Evolutionary conservation across 1,140 invertebrate genomes (phyloP).

Genomic region (Sarcophaga peregrina): DNA sequence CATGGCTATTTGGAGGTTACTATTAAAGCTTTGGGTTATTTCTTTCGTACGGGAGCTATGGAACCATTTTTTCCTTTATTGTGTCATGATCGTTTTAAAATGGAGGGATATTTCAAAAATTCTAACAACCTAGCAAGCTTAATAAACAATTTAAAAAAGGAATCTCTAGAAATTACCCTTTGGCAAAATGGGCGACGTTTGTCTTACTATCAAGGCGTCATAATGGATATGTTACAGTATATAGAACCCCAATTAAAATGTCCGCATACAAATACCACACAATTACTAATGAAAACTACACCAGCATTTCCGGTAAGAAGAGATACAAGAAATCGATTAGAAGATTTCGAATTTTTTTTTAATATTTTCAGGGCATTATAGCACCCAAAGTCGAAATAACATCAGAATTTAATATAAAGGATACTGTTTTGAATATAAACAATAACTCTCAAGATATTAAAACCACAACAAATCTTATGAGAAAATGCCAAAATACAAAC

Average conservation of each 20-base stretch:
- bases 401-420: conserved; percentile 50
- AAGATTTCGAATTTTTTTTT: background rate
- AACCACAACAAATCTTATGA: background rate
- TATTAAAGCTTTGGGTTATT: conserved; percentile 62
- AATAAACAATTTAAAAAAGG: conserved; percentile 52
- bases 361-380: conserved; percentile 52
- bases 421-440: conserved; percentile 43
- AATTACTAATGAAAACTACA: conserved; percentile 62
- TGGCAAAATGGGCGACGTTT: conserved; percentile 63
- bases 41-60: conserved; percentile 62
- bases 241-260: conserved; percentile 54
- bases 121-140: conserved; percentile 52
- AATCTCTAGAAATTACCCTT: conserved; percentile 59
- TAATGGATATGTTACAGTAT: conserved; percentile 56
- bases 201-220: conserved; percentile 56
- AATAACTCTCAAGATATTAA: conserved; percentile 8
- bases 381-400: conserved; percentile 61
- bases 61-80: conserved; percentile 62
- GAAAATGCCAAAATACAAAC: background rate
- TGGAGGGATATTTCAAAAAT: conserved; percentile 62
- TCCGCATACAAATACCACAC: conserved; percentile 54
- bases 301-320: conserved; percentile 54
- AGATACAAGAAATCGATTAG: background rate
- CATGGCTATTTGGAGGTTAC: conserved; percentile 62
- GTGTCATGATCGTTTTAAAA: conserved; percentile 60